Evolutionary conservation across 2,797 vertebrate species (phyloP).

Genomic region (Gymnopithys bicolor): DNA sequence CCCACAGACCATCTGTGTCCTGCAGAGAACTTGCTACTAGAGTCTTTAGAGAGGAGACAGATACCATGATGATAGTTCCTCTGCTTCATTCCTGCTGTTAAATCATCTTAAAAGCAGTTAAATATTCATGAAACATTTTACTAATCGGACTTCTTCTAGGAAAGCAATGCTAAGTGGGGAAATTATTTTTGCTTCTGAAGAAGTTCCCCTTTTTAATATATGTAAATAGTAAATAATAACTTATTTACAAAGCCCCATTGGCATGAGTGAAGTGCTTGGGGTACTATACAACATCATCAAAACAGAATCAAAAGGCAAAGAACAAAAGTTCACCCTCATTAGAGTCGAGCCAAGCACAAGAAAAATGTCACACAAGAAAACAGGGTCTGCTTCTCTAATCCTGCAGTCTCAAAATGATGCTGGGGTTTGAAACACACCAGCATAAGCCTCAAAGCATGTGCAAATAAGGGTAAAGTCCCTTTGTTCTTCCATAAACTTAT

Average conservation of each 20-base stretch:
- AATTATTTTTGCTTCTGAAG: slow-evolving; percentile 47
- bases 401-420: neutral
- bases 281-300: slow-evolving; percentile 31
- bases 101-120: slow-evolving; percentile 49
- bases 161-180: slow-evolving; percentile 33
- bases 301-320: slow-evolving; percentile 48
- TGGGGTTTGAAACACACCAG: neutral
- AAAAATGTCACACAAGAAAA: neutral
- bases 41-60: neutral
- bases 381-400: slow-evolving; percentile 2
- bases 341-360: neutral
- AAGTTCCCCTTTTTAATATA: slow-evolving; percentile 17
- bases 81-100: slow-evolving; percentile 27
- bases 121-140: slow-evolving; percentile 61
- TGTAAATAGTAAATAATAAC: slow-evolving; percentile 30
- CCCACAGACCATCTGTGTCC: slow-evolving; percentile 17
- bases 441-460: neutral
- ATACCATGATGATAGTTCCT: neutral
- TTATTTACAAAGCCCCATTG: slow-evolving; percentile 47
- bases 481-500: neutral
- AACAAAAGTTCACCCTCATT: slow-evolving; percentile 57
- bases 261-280: neutral
- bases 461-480: neutral
- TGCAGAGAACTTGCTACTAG: neutral
- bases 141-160: slow-evolving; percentile 28